Conservation (phyloP, 2,888 invertebrate genomes). For the Erynnis tages region DNA sequence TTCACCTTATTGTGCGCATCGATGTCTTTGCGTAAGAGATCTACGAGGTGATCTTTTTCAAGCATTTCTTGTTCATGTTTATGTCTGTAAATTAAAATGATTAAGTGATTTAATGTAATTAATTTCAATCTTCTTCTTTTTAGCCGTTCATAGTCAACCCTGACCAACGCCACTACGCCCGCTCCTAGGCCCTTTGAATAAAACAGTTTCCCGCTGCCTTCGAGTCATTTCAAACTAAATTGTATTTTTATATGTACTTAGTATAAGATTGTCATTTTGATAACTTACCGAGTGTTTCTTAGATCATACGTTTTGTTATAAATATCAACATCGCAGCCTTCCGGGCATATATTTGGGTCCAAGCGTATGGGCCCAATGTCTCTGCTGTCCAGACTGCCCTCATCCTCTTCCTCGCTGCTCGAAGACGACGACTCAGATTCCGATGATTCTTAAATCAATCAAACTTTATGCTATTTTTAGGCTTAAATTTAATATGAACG, state of each 20-base stretch:
- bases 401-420: conserved; percentile 82
- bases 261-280: too few relatives aligned
- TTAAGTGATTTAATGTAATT: not conserved
- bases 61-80: conserved; percentile 81
- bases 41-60: conserved; percentile 81
- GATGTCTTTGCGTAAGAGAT: conserved; percentile 81
- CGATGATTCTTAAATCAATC: conserved; percentile 49
- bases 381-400: conserved; percentile 83
- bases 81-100: conserved; percentile 47
- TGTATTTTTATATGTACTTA: too few relatives aligned
- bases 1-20: conserved; percentile 81
- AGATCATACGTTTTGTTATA: conserved; percentile 85
- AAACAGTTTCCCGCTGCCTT: too few relatives aligned
- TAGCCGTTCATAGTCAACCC: too few relatives aligned
- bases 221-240: too few relatives aligned
- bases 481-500: too few relatives aligned
- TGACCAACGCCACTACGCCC: too few relatives aligned
- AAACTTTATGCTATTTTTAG: not conserved
- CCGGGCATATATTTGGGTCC: conserved; percentile 87
- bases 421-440: conserved; percentile 79
- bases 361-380: conserved; percentile 85
- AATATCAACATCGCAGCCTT: conserved; percentile 85
- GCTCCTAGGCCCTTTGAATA: too few relatives aligned
- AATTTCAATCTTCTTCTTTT: too few relatives aligned
- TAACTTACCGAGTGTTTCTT: conserved; percentile 80